Percentiles rank a stretch among this genome's conserved stretches.
Conservation (phyloP, 2,797 vertebrate species). For the Eupleurogrammus muticus region DNA sequence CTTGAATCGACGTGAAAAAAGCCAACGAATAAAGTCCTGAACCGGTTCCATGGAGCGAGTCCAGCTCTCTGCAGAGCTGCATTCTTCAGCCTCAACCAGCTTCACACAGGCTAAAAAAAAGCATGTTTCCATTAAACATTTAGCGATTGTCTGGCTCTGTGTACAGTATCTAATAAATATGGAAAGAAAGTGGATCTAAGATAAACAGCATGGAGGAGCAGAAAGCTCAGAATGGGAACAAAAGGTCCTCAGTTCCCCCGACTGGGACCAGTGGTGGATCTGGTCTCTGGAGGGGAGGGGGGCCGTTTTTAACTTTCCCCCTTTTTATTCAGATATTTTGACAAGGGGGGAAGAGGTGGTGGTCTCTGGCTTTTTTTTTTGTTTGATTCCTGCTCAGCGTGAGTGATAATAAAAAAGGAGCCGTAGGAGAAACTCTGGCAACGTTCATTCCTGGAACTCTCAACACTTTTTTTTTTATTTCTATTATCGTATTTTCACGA, state of each 20-base stretch:
- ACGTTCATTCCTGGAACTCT: constrained; percentile 27
- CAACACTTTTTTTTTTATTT: too few species aligned
- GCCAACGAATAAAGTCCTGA: constrained; percentile 18
- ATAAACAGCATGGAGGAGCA: constrained; percentile 46
- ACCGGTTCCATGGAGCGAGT: constrained; percentile 21
- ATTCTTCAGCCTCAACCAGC: constrained; percentile 23
- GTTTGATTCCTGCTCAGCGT: constrained; percentile 44
- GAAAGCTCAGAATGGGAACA: constrained; percentile 57
- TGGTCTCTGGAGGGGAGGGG: constrained; percentile 50
- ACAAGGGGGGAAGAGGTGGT: constrained; percentile 44
- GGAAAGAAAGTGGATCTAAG: constrained; percentile 72
- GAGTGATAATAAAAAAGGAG: constrained; percentile 61
- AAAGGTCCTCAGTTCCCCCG: constrained; percentile 69
- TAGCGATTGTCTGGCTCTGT: constrained; percentile 33
- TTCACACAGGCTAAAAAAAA: constrained; percentile 40
- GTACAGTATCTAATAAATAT: constrained; percentile 60
- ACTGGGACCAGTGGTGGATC: constrained; percentile 51
- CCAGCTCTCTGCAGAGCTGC: constrained; percentile 22
- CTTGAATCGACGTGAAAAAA: constrained; percentile 12
- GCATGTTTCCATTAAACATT: constrained; percentile 7
- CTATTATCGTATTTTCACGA: too few species aligned
- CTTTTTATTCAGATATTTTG: constrained; percentile 47
- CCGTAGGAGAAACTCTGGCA: constrained; percentile 57
- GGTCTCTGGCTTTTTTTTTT: constrained; percentile 45
- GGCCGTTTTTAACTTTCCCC: constrained; percentile 52